These are phyloP conservation scores for Antennarius striatus DNA, from an alignment of 2,113 vertebrate genomes.

Conservation along the genomic window DNA sequence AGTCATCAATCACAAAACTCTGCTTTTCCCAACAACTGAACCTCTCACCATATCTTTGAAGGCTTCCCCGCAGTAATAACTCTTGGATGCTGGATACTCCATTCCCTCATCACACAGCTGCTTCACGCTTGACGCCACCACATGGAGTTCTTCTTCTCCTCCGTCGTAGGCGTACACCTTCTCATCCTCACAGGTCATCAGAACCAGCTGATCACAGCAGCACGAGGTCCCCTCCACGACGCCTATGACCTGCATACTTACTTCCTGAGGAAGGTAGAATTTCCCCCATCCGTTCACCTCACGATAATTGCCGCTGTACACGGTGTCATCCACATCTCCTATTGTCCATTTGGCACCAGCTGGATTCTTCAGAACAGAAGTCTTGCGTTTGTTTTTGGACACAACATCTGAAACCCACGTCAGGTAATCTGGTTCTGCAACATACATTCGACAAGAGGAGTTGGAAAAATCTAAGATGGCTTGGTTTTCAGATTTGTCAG, in stretches of 20 bases:
- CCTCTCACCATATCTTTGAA: conserved; percentile 49
- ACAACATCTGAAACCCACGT: fast-evolving
- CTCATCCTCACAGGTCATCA: conserved; percentile 50
- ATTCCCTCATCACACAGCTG: fast-evolving
- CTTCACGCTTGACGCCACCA: conserved; percentile 8
- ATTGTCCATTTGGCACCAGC: background rate
- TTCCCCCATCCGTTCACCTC: conserved; percentile 40
- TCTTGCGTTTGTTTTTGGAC: fast-evolving
- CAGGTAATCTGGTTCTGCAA: background rate
- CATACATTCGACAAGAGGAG: background rate
- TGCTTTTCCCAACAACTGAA: background rate
- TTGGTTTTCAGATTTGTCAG: background rate
- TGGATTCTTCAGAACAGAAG: fast-evolving
- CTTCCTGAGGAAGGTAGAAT: conserved; percentile 33
- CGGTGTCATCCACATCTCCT: conserved; percentile 27
- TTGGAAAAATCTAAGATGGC: too few species aligned
- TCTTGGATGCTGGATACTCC: conserved; percentile 27
- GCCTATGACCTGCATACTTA: conserved; percentile 48
- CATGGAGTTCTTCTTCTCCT: conserved; percentile 36
- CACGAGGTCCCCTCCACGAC: conserved; percentile 9
- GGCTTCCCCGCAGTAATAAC: conserved; percentile 40
- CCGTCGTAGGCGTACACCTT: conserved; percentile 43
- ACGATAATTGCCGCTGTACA: background rate
- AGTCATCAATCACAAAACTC: background rate
- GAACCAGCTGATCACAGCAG: conserved; percentile 32